Conservation (phyloP, 53 echinoderm and acorn worm genomes). For the Astropecten irregularis region DNA sequence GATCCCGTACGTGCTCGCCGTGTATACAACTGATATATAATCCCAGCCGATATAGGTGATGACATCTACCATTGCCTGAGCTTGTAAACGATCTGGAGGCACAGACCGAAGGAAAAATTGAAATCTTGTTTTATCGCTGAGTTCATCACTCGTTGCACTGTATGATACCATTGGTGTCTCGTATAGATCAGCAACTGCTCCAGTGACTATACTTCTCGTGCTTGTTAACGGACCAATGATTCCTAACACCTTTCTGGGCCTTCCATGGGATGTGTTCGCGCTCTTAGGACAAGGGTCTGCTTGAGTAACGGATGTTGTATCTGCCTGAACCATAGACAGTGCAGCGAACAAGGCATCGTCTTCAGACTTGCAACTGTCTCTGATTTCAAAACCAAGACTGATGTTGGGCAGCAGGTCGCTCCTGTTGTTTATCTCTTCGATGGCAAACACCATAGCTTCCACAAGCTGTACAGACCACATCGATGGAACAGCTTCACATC, state of each 20-base stretch:
- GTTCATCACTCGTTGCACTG: slow-evolving; percentile 48
- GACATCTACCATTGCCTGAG: slow-evolving; percentile 43
- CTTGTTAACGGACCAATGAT: slow-evolving; percentile 32
- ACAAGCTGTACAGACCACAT: slow-evolving; percentile 45
- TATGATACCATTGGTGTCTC: slow-evolving; percentile 18
- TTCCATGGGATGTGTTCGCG: too few species aligned
- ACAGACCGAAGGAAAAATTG: slow-evolving; percentile 54
- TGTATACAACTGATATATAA: slow-evolving; percentile 39
- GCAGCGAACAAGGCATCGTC: slow-evolving; percentile 14
- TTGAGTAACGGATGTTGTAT: not conserved
- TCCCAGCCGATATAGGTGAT: slow-evolving; percentile 37
- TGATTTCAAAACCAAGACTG: slow-evolving; percentile 16
- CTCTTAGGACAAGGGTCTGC: too few species aligned
- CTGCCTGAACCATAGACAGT: slow-evolving; percentile 5
- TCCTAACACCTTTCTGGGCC: slow-evolving; percentile 6
- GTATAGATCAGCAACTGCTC: not conserved
- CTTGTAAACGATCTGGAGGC: slow-evolving; percentile 50
- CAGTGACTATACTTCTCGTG: slow-evolving; percentile 10
- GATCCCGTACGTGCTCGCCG: slow-evolving; percentile 52
- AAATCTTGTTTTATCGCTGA: slow-evolving; percentile 49
- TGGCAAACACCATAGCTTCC: slow-evolving; percentile 26
- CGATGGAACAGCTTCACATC: slow-evolving; percentile 1
- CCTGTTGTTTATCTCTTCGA: slow-evolving; percentile 26
- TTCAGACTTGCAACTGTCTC: slow-evolving; percentile 13
- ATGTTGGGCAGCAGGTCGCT: slow-evolving; percentile 7